Conservation (phyloP, 2,797 vertebrate species). For the Aldrovandia affinis region DNA sequence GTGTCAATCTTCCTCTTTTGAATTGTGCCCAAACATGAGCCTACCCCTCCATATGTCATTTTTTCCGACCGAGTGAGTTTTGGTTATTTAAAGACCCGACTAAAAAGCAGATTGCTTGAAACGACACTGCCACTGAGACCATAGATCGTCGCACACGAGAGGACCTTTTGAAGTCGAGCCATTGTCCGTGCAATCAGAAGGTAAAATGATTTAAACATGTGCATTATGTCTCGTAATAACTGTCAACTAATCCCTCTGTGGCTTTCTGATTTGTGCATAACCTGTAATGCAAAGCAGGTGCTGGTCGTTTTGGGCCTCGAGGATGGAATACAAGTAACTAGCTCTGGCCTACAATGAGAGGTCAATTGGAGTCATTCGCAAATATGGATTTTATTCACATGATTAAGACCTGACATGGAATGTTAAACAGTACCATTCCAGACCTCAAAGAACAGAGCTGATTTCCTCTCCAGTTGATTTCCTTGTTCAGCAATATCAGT, state of each 20-base stretch:
- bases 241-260: conserved; percentile 19
- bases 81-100: conserved; percentile 37
- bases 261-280: conserved; percentile 24
- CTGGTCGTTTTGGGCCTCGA: conserved; percentile 1
- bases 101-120: conserved; percentile 17
- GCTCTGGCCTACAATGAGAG: not conserved
- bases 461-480: conserved; percentile 3
- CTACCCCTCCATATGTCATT: conserved; percentile 44
- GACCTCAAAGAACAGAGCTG: not conserved
- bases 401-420: conserved; percentile 19
- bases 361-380: conserved; percentile 23
- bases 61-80: conserved; percentile 41
- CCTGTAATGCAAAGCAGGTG: conserved; percentile 22
- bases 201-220: conserved; percentile 20
- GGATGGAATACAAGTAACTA: conserved; percentile 21
- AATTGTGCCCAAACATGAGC: conserved; percentile 41
- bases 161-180: conserved; percentile 8
- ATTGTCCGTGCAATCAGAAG: conserved; percentile 16
- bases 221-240: conserved; percentile 13
- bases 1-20: conserved; percentile 53
- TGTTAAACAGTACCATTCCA: conserved; percentile 7
- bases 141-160: conserved; percentile 21
- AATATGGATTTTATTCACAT: conserved; percentile 26
- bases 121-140: conserved; percentile 19
- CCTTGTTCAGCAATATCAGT: not conserved